Base-by-base conservation (phyloP, 92 coral and sea anemone species). In the Anthopleura xanthogrammica region DNA sequence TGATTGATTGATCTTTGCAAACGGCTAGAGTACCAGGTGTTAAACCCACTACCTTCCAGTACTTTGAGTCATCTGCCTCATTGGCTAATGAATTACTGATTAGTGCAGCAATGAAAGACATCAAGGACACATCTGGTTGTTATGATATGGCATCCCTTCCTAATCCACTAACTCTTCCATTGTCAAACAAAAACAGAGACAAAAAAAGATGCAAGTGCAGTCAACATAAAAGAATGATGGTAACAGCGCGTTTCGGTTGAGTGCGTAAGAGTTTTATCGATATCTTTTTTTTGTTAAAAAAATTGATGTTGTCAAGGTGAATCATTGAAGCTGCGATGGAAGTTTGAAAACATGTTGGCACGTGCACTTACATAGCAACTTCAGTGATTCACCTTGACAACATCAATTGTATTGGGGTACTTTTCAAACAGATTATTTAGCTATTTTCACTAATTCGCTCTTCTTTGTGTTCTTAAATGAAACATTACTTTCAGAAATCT, bases 1-100 rank as follows among this genome's bases (percentile, higher is more conserved):
- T 29, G 36, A 29, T 29, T 29, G 36, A 29, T 29, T 29, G 36
- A 29, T 29, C 36, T 29, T 36, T 89, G 24, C 90, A 89, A 56
- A 75, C 90, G 20, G 92, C 92, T 6, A 70, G 87, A 2, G 76
- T 83, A 6, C 55, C 88, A 46, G 79, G 82, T 17, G 85, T 79
- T 29, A 79, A 79, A 23, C 88, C 83, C 41, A 85, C 88, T 20
- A 77, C 62, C 12, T 41, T 78, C 2, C 88, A 79, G 12, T 85
- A 9, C 12, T 85, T 52, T 79, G 83, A 85, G 60, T 85, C 88
- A 0, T 79, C 88, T 0, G 77, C 88, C 17, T 77, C 88, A 7
- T 13, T 85, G 50, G 60, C 19, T 3, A 85, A 78, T 20, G 77
- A 85, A 13, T 2, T 85, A 9, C n/a, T 85, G 2, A 1, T 77